phyloP scores from a whole-genome alignment of 2,113 vertebrate species.

The Zosterops hypoxanthus region DNA sequence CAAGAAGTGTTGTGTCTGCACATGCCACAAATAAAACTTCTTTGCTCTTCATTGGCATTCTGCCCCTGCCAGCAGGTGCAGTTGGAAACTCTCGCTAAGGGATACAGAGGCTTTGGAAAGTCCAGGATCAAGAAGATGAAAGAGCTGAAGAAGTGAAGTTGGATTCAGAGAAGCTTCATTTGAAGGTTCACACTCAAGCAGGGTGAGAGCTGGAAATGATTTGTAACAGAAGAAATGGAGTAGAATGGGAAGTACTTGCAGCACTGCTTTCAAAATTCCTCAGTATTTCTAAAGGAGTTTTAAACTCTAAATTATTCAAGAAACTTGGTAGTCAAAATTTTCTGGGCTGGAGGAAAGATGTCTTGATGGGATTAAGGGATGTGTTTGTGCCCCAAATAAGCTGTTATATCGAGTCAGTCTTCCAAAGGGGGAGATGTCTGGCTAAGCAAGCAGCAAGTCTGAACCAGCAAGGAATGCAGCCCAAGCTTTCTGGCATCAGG shows the following conservation, averaged over 20 bases:
- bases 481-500: neutral
- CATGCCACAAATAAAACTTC: neutral
- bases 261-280: neutral
- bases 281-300: neutral
- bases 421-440: neutral
- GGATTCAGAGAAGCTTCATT: neutral
- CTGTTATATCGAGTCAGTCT: neutral
- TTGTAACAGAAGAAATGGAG: neutral
- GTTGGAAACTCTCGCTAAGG: neutral
- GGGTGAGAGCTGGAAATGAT: neutral
- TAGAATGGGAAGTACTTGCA: fast-evolving
- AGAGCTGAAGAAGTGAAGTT: neutral
- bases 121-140: neutral
- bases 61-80: neutral
- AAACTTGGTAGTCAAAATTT: neutral
- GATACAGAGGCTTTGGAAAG: neutral
- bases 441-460: neutral
- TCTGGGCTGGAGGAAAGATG: neutral
- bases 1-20: neutral
- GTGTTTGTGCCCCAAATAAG: neutral
- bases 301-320: neutral
- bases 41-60: neutral
- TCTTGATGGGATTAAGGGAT: neutral
- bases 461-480: neutral
- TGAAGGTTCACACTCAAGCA: neutral